Evolutionary conservation across 2,797 vertebrate species (phyloP), one percentile per base, ranked within the genome.

Genomic region (Sphenodon punctatus): DNA sequence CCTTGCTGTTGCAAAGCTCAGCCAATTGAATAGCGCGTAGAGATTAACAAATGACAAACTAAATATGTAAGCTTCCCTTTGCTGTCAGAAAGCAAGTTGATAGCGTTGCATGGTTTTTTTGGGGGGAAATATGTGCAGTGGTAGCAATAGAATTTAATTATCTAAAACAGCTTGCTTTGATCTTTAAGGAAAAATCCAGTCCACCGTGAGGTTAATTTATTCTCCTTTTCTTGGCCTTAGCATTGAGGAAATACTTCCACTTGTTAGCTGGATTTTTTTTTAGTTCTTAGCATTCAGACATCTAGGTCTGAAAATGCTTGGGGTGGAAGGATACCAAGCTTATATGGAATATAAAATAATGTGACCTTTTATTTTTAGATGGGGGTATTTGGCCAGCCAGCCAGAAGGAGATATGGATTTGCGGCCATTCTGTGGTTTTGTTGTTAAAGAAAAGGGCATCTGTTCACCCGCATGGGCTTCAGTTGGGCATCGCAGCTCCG

Each of bases 371-470:
- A 65, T 36, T 76, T 82, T 82, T 75, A 82, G 80, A 32, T 66
- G 30, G 3, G 65, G 59, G 8, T 49, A 43, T 19, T 22, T 7
- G 36, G 19, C 48, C 49, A n/a, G 23, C 42, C 58, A 4, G 32
- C 4, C 53, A 20, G 51, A 82, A 76, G 67, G 67, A 71, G 45
- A 43, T 82, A 46, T 76, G 67, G 80, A 82, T 76, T 65, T 82
- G 51, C 51, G 73, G 80, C 32, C 49, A 82, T 71, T 66, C 60
- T 66, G 73, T 82, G 38, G 45, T 82, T 22, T 45, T 51, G 60
- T 7, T 60, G 43, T 22, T 67, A 23, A 43, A 51, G 60, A 43
- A 36, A 60, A 82, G 73, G 70, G 60, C 53, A 13, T 5, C 36
- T 23, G 51, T 9, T 51, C 39, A n/a, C 5, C 36, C 43, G 5